Percentiles rank a stretch among this genome's conserved stretches.
These are phyloP conservation scores for Ephialtes manifestator DNA, from an alignment of 2,888 invertebrate species.

Conservation along the genomic window DNA sequence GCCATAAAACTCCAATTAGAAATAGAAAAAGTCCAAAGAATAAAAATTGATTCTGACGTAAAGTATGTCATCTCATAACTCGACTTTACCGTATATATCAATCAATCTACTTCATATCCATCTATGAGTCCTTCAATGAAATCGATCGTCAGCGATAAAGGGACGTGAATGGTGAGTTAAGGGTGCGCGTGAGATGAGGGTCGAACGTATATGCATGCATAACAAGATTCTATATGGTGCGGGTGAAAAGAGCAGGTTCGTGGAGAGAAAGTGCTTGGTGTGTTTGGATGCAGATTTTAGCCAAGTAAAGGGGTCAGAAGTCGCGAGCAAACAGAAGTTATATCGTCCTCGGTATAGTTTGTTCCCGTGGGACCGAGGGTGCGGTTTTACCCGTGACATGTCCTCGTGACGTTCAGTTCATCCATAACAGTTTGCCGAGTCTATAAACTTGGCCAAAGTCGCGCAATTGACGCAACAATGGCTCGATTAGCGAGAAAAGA, in stretches of 20 bases:
- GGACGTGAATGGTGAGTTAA: constrained; percentile 19
- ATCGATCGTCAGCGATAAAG: constrained; percentile 63
- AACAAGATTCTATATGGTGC: constrained; percentile 35
- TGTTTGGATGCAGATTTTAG: constrained; percentile 62
- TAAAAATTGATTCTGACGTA: neutral
- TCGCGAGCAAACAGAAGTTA: constrained; percentile 76
- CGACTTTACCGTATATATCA: constrained; percentile 54
- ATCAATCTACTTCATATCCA: constrained; percentile 17
- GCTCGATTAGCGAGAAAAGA: constrained; percentile 80
- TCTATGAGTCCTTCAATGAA: constrained; percentile 55
- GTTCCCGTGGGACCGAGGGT: constrained; percentile 73
- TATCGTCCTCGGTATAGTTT: constrained; percentile 44
- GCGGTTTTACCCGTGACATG: constrained; percentile 24
- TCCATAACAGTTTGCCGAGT: constrained; percentile 57
- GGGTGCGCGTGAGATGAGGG: constrained; percentile 40
- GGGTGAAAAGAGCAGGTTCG: constrained; percentile 10
- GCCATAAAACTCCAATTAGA: neutral
- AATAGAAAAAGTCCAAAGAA: neutral
- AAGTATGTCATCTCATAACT: constrained; percentile 18
- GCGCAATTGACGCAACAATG: constrained; percentile 76
- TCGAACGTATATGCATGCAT: constrained; percentile 19
- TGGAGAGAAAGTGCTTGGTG: constrained; percentile 57
- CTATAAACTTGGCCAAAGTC: constrained; percentile 52
- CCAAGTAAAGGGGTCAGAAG: constrained; percentile 76
- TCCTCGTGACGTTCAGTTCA: constrained; percentile 53